Percentiles rank a stretch among this genome's conserved stretches.
Conservation (phyloP, 2,113 vertebrate genomes). For the Bos javanicus region DNA sequence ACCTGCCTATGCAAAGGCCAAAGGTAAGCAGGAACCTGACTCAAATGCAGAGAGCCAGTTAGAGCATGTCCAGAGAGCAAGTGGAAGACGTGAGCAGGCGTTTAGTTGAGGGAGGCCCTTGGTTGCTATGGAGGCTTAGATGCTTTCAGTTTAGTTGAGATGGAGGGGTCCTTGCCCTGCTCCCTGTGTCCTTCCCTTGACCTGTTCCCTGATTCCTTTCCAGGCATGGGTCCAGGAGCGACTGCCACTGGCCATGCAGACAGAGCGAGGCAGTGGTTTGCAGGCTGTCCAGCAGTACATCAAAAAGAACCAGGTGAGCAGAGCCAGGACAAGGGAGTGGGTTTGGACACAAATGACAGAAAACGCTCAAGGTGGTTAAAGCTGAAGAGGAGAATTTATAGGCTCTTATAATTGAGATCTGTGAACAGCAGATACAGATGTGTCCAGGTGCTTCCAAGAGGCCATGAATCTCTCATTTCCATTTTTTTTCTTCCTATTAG, state of each 20-base stretch:
- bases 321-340: not conserved
- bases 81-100: not conserved
- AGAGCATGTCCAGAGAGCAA: not conserved
- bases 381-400: not conserved
- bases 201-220: not conserved
- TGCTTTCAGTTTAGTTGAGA: not conserved
- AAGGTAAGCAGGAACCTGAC: not conserved
- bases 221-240: constrained; percentile 93
- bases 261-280: constrained; percentile 88
- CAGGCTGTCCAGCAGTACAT: constrained; percentile 93
- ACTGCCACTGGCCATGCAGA: constrained; percentile 87
- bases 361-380: not conserved
- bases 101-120: not conserved
- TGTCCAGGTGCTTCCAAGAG: not conserved
- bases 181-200: not conserved
- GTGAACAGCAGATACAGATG: not conserved
- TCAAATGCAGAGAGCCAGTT: not conserved
- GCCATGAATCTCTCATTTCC: not conserved
- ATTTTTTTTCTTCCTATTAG: not conserved
- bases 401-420: not conserved
- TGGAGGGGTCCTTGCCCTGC: not conserved
- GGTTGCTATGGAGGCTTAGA: not conserved
- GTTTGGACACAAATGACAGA: not conserved
- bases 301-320: constrained; percentile 92
- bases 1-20: not conserved